A percentile compares a stretch with the other conserved stretches of the same genome.
Conservation (phyloP, 2,797 vertebrate genomes). For the Crypturellus tataupa region DNA sequence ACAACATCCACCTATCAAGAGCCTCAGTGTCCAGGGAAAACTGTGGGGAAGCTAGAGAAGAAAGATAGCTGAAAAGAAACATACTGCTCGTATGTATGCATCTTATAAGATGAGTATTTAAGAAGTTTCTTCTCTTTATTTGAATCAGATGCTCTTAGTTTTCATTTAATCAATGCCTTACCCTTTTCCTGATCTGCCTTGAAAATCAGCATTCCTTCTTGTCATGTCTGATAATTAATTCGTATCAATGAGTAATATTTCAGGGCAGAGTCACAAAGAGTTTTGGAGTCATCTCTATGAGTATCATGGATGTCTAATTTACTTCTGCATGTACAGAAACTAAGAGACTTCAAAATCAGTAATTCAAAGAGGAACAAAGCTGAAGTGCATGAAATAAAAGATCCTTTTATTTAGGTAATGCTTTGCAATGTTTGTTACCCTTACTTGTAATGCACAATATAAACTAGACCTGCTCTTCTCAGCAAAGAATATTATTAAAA, state of each 20-base stretch:
- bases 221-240: not conserved
- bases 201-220: not conserved
- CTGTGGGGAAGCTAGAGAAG: not conserved
- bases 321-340: not conserved
- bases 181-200: not conserved
- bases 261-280: not conserved
- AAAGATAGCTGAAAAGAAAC: not conserved
- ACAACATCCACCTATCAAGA: accelerated
- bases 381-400: not conserved
- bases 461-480: not conserved
- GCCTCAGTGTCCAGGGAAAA: not conserved
- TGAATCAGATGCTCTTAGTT: not conserved
- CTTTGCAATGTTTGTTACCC: not conserved
- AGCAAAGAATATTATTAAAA: conserved; percentile 30
- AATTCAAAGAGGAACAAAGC: not conserved
- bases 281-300: not conserved
- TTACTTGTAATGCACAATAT: not conserved
- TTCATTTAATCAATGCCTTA: not conserved
- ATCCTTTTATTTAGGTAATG: not conserved
- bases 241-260: not conserved
- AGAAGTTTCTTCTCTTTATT: not conserved
- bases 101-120: not conserved
- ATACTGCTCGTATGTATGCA: not conserved
- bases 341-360: not conserved
- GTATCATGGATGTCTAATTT: not conserved